These are phyloP conservation scores for Esox masquinongy DNA, from an alignment of 2,797 vertebrate species.

Conservation along the genomic window DNA sequence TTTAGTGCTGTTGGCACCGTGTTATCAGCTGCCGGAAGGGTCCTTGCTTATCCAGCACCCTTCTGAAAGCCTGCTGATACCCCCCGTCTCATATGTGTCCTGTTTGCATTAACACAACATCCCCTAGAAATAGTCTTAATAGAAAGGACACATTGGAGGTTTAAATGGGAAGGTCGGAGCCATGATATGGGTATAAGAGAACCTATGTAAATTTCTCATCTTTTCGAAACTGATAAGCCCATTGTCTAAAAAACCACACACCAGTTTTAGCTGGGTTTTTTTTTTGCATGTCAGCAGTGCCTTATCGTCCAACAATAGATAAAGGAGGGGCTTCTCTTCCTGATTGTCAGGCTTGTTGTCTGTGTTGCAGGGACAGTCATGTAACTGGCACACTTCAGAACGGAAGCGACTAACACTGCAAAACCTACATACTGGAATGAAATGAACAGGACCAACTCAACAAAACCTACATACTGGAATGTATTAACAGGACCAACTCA, in stretches of 20 bases:
- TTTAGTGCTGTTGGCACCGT: slow-evolving; percentile 67
- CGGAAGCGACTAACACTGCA: background rate
- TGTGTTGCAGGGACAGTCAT: slow-evolving; percentile 17
- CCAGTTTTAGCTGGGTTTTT: slow-evolving; percentile 26
- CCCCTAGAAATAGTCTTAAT: slow-evolving; percentile 51
- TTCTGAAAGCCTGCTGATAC: slow-evolving; percentile 46
- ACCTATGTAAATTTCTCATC: background rate
- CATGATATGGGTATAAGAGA: background rate
- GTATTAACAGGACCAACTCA: no score
- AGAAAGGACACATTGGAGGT: slow-evolving; percentile 27
- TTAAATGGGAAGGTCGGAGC: background rate
- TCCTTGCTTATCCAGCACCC: slow-evolving; percentile 65
- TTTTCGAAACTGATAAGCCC: slow-evolving; percentile 33
- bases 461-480: no score
- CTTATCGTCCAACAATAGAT: slow-evolving; percentile 50
- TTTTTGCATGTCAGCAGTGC: slow-evolving; percentile 46
- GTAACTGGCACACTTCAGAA: no score
- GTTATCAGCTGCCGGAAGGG: slow-evolving; percentile 71
- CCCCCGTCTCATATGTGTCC: slow-evolving; percentile 64
- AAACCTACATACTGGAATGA: background rate
- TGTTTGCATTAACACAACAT: slow-evolving; percentile 45
- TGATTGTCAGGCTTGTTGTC: slow-evolving; percentile 35
- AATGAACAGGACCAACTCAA: no score
- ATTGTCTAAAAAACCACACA: slow-evolving; percentile 14
- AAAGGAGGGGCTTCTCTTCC: slow-evolving; percentile 36